Conservation (phyloP, 2,888 invertebrate genomes). For the Campoplex nolae region DNA sequence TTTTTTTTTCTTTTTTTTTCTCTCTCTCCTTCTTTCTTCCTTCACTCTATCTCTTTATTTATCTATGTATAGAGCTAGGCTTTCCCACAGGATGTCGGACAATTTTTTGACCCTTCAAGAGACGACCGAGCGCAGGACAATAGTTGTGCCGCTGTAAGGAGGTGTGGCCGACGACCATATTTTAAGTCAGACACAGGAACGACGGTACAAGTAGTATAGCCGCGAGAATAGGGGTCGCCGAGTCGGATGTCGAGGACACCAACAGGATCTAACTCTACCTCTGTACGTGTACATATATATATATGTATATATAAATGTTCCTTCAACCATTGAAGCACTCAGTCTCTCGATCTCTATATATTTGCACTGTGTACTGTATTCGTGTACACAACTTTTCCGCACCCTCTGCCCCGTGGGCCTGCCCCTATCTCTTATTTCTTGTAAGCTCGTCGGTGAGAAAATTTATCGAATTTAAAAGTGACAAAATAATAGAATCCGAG, state of each 20-base stretch:
- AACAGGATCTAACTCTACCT: constrained; percentile 47
- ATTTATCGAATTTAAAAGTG: constrained; percentile 60
- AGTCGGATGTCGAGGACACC: constrained; percentile 63
- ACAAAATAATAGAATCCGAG: constrained; percentile 11
- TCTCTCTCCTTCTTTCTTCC: background rate
- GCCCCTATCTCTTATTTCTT: constrained; percentile 32
- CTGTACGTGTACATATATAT: background rate
- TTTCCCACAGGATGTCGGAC: constrained; percentile 10
- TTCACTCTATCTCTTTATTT: constrained; percentile 6
- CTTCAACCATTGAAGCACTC: background rate
- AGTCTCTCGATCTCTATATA: constrained; percentile 26
- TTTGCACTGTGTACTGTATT: constrained; percentile 19
- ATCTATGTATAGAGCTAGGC: background rate
- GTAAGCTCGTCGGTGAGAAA: constrained; percentile 51
- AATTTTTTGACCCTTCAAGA: constrained; percentile 59
- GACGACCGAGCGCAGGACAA: constrained; percentile 74
- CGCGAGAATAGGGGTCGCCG: constrained; percentile 64
- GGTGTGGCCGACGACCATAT: constrained; percentile 82
- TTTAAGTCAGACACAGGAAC: constrained; percentile 82
- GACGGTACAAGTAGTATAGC: constrained; percentile 76
- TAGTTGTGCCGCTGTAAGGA: constrained; percentile 78
- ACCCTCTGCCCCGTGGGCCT: background rate
- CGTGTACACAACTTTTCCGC: constrained; percentile 43
- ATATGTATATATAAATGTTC: background rate
- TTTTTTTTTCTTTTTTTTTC: background rate